phyloP scores from a whole-genome alignment of 1,140 invertebrate genomes.

The Dendrolimus kikuchii region DNA sequence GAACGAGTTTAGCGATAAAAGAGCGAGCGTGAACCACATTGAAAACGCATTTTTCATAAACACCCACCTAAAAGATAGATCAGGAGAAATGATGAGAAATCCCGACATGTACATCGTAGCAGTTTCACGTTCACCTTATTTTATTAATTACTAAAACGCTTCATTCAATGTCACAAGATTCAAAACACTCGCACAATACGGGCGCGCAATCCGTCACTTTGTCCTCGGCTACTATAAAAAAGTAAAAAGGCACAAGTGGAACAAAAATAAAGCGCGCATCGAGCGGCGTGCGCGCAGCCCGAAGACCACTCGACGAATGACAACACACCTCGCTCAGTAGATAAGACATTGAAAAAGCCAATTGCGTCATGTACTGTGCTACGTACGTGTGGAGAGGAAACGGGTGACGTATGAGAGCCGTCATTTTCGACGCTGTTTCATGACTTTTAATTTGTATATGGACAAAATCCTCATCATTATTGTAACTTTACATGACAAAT shows the following conservation, averaged over 20 bases:
- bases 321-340: conserved; percentile 58
- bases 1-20: conserved; percentile 15
- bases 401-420: conserved; percentile 57
- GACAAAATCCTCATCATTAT: too few relatives aligned
- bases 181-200: conserved; percentile 55
- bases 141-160: conserved; percentile 30
- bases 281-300: conserved; percentile 51
- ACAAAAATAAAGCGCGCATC: conserved; percentile 41
- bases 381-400: conserved; percentile 62
- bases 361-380: conserved; percentile 64
- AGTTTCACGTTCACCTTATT: conserved; percentile 19
- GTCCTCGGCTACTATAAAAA: conserved; percentile 53
- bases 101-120: conserved; percentile 60
- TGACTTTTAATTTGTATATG: conserved; percentile 24
- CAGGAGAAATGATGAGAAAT: conserved; percentile 59
- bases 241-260: conserved; percentile 55
- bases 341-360: conserved; percentile 72
- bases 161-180: conserved; percentile 50
- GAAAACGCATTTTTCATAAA: conserved; percentile 36
- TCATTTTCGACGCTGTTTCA: conserved; percentile 58
- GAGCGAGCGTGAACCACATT: conserved; percentile 27
- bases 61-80: conserved; percentile 61
- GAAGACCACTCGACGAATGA: conserved; percentile 57
- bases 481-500: conserved; percentile 34
- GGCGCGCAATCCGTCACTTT: conserved; percentile 55